Percentiles rank a stretch among this genome's conserved stretches.
These are phyloP conservation scores for Scaptomyza cyrtandrae DNA, from an alignment of 2,888 invertebrate species.

Conservation along the genomic window DNA sequence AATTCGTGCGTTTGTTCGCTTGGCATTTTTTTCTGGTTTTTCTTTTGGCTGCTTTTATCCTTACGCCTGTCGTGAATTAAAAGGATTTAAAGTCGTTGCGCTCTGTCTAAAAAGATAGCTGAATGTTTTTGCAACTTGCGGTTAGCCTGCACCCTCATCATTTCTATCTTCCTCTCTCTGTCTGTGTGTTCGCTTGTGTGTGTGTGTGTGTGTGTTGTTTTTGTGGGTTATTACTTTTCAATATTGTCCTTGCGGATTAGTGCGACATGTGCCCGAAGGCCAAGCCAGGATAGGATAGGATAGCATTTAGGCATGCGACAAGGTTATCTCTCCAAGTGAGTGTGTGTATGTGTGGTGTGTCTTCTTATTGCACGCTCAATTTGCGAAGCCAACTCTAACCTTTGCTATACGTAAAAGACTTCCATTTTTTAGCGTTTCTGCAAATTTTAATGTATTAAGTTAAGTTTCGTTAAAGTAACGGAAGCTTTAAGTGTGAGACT, in stretches of 20 bases:
- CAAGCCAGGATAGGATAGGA: constrained; percentile 29
- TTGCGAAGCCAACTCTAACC: constrained; percentile 9
- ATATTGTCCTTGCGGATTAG: constrained; percentile 85
- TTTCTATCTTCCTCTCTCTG: constrained; percentile 14
- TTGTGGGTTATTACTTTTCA: constrained; percentile 84
- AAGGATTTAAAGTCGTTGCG: constrained; percentile 74
- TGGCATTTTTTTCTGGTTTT: constrained; percentile 17
- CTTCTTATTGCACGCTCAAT: constrained; percentile 33
- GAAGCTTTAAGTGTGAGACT: not conserved
- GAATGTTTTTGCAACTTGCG: constrained; percentile 76
- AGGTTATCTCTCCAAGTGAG: constrained; percentile 13
- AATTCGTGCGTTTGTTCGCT: constrained; percentile 72
- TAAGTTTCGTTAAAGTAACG: not conserved
- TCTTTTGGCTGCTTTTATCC: constrained; percentile 51
- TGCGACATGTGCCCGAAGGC: constrained; percentile 73
- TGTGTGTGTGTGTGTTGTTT: constrained; percentile 65
- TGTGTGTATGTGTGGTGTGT: constrained; percentile 9
- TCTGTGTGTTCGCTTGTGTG: constrained; percentile 53
- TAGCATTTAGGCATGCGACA: constrained; percentile 34
- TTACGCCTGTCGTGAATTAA: constrained; percentile 78
- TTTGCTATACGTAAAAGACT: constrained; percentile 7
- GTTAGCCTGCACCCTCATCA: constrained; percentile 73
- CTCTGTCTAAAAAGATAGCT: constrained; percentile 65
- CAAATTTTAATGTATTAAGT: not conserved
- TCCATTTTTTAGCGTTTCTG: not conserved